Percentiles rank a stretch among this genome's conserved stretches.
Conservation (phyloP, 2,888 invertebrate species). For the Altica lythri region DNA sequence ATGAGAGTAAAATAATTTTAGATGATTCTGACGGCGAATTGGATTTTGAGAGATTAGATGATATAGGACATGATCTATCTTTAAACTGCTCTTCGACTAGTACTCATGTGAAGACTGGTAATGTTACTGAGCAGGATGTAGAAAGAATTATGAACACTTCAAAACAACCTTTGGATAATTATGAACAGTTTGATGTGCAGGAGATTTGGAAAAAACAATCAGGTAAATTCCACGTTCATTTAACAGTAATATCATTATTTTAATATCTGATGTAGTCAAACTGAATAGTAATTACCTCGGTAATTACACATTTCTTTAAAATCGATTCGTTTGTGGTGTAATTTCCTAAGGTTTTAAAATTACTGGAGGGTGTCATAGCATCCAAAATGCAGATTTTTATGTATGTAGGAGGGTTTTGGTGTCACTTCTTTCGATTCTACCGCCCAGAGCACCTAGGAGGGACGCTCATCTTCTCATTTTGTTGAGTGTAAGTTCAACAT, state of each 20-base stretch:
- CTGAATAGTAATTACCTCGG: too few species aligned
- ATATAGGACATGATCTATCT: constrained; percentile 32
- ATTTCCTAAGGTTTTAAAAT: too few species aligned
- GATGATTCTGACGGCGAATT: constrained; percentile 35
- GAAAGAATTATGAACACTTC: constrained; percentile 4
- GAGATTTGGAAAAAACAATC: constrained; percentile 68
- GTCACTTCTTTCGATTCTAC: too few species aligned
- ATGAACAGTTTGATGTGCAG: constrained; percentile 59
- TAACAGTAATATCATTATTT: neutral
- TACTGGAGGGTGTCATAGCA: too few species aligned
- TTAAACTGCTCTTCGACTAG: constrained; percentile 32
- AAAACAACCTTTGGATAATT: constrained; percentile 8
- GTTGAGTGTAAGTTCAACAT: too few species aligned
- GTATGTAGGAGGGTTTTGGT: too few species aligned
- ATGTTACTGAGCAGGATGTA: neutral
- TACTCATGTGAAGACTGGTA: neutral
- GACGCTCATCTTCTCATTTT: too few species aligned
- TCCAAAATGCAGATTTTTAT: too few species aligned
- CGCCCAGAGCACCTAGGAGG: too few species aligned
- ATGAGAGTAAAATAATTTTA: constrained; percentile 11
- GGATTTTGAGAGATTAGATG: constrained; percentile 28
- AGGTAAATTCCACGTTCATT: constrained; percentile 56
- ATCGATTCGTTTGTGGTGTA: too few species aligned
- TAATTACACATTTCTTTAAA: too few species aligned
- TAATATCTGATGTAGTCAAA: too few species aligned